Conservation (phyloP, 92 coral and sea anemone species). For the Porites evermanni region DNA sequence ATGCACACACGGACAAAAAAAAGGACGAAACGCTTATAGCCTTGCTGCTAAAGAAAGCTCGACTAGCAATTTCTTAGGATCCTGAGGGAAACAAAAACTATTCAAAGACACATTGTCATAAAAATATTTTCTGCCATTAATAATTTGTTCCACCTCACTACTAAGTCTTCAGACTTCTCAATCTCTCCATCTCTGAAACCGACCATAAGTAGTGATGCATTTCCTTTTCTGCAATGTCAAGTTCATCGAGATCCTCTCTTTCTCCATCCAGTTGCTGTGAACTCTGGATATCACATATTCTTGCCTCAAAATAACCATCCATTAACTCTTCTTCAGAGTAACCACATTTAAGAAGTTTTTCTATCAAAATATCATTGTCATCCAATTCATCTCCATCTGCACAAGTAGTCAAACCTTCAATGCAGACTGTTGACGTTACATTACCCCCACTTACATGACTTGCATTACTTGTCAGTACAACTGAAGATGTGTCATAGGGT, state of each 20-base stretch:
- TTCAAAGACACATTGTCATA: no score
- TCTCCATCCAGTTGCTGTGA: constrained; percentile 46
- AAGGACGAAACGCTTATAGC: no score
- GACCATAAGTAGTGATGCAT: constrained; percentile 63
- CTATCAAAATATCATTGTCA: constrained; percentile 55
- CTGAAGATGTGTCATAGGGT: not conserved
- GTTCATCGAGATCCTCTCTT: constrained; percentile 71
- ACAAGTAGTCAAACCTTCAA: constrained; percentile 4
- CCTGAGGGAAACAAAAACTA: no score
- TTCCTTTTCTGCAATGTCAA: constrained; percentile 73
- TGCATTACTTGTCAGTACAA: not conserved
- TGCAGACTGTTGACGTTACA: not conserved
- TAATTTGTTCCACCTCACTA: not conserved
- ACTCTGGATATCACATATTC: constrained; percentile 35
- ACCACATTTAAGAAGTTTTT: constrained; percentile 57
- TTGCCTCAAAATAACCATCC: constrained; percentile 74
- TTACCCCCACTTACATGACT: not conserved
- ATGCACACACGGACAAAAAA: no score
- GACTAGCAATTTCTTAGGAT: no score
- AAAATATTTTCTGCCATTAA: no score
- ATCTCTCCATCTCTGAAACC: constrained; percentile 55
- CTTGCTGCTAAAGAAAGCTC: no score
- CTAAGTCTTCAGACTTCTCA: constrained; percentile 2
- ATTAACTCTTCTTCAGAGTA: constrained; percentile 60
- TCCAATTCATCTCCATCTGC: constrained; percentile 2